These are phyloP conservation scores for Aradophagus sp. DNA, from an alignment of 1,140 invertebrate genomes.

Conservation along the genomic window DNA sequence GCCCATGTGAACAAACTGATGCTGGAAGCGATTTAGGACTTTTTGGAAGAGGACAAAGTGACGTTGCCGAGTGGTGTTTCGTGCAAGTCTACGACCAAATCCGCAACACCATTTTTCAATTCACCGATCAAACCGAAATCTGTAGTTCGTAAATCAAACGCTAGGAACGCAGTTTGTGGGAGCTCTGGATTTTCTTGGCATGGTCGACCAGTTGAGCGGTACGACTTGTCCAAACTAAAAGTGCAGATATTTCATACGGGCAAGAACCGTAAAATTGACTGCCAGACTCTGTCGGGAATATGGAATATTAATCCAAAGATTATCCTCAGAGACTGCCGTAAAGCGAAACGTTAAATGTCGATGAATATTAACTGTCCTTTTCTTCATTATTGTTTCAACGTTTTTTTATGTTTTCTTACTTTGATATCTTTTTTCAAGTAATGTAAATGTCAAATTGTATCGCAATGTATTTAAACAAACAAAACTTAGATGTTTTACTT, in stretches of 20 bases:
- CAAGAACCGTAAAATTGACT: constrained; percentile 65
- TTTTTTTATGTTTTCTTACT: not conserved
- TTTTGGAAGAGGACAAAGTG: not conserved
- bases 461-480: not conserved
- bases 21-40: constrained; percentile 26
- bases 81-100: constrained; percentile 68
- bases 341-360: constrained; percentile 23
- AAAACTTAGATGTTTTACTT: not conserved
- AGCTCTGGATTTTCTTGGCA: constrained; percentile 64
- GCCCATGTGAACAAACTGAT: constrained; percentile 32
- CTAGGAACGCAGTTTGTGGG: constrained; percentile 51
- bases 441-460: not conserved
- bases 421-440: no score
- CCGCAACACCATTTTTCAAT: not conserved
- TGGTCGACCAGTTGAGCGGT: constrained; percentile 42
- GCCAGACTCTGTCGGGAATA: constrained; percentile 62
- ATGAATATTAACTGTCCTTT: not conserved
- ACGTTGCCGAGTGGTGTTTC: constrained; percentile 52
- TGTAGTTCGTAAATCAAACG: constrained; percentile 70
- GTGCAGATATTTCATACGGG: constrained; percentile 67
- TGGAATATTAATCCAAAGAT: constrained; percentile 67
- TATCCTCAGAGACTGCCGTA: constrained; percentile 43
- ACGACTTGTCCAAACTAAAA: constrained; percentile 61
- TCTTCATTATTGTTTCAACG: constrained; percentile 4
- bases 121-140: constrained; percentile 57